A percentile compares a stretch with the other conserved stretches of the same genome.
Conservation (phyloP, 2,888 invertebrate genomes). For the Temnothorax unifasciatus region DNA sequence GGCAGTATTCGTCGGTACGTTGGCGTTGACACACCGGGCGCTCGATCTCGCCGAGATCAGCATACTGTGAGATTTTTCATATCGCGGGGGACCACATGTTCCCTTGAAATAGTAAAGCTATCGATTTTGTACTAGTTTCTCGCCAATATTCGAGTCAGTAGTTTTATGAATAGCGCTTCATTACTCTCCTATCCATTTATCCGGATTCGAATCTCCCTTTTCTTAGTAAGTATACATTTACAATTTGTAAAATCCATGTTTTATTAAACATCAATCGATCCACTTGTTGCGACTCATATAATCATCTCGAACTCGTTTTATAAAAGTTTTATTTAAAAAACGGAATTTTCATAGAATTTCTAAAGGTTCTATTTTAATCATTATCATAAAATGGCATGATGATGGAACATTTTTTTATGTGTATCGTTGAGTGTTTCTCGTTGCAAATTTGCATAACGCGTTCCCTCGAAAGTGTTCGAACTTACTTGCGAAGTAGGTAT, state of each 20-base stretch:
- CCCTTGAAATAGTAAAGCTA: slow-evolving; percentile 68
- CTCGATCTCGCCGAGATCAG: slow-evolving; percentile 35
- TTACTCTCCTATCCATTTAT: slow-evolving; percentile 18
- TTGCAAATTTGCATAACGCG: not conserved
- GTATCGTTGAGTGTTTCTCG: not conserved
- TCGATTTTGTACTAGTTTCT: slow-evolving; percentile 76
- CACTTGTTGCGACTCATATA: not conserved
- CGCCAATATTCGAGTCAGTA: slow-evolving; percentile 53
- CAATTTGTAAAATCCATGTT: not conserved
- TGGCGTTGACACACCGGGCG: slow-evolving; percentile 38
- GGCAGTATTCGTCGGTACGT: slow-evolving; percentile 60
- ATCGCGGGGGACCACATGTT: not conserved
- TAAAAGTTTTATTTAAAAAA: not conserved
- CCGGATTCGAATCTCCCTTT: not conserved
- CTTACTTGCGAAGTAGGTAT: not conserved
- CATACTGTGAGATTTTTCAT: not conserved
- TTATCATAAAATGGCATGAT: not conserved
- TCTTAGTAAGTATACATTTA: not conserved
- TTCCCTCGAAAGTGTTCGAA: not conserved
- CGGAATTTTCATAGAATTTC: not conserved
- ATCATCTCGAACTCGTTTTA: not conserved
- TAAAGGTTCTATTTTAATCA: not conserved
- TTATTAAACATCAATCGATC: not conserved
- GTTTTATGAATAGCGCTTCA: slow-evolving; percentile 31
- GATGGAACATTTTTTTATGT: not conserved